Evolutionary conservation across 2,888 invertebrate species (phyloP).

Genomic region (Tenthredo scrophulariae): DNA sequence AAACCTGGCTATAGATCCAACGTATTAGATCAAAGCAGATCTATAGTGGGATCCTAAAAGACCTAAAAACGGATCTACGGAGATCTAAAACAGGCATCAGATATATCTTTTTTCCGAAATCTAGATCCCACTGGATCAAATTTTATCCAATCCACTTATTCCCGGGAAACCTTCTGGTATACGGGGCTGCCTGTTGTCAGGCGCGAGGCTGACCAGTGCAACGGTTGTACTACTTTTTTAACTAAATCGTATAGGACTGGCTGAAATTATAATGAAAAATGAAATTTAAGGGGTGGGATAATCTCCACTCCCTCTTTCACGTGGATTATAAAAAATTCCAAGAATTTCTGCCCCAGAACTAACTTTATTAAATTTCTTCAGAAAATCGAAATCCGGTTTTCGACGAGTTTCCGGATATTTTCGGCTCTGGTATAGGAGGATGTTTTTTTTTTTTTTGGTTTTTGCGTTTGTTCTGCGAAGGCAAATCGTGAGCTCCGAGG

Average conservation of each 20-base stretch:
- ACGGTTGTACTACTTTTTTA: neutral
- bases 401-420: neutral
- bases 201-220: conserved; percentile 15
- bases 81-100: too few species aligned
- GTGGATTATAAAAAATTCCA: neutral
- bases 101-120: too few species aligned
- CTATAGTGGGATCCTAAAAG: too few species aligned
- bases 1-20: too few species aligned
- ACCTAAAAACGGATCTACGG: too few species aligned
- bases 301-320: neutral
- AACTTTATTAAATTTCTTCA: neutral
- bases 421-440: neutral
- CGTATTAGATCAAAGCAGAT: too few species aligned
- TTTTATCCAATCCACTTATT: too few species aligned
- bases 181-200: neutral
- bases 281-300: neutral
- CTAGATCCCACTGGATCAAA: too few species aligned
- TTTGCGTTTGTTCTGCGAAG: neutral
- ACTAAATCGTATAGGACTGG: neutral
- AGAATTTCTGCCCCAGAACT: neutral
- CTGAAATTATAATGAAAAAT: neutral
- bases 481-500: neutral
- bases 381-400: neutral
- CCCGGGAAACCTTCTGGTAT: neutral
- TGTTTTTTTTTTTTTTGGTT: neutral